Base-by-base conservation (phyloP, 2,888 invertebrate genomes). In the Drosophila diplacantha region DNA sequence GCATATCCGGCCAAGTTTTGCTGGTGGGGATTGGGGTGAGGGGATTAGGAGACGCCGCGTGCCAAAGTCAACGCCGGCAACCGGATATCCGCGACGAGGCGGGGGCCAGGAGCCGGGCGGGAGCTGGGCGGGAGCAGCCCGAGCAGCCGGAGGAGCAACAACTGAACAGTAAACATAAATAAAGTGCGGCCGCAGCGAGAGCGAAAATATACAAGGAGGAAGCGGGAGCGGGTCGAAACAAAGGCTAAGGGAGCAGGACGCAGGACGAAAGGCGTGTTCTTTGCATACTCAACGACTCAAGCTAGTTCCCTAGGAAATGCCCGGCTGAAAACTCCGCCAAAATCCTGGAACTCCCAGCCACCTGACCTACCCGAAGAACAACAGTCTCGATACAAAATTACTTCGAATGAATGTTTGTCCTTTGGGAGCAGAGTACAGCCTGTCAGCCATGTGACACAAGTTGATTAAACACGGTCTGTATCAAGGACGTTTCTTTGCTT, bases 21-120 rank as follows among this genome's bases (percentile, higher is more conserved):
- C 38, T 46, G 56, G 55, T 43, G 8, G 9, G n/a, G 31, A 22
- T 2, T 44, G 37, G 12, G 6, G 3, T 14, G 44, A 71, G 59
- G 72, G 64, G 66, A 78, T 63, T 78, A 64, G 76, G 65, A 56
- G 67, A 38, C 46, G 55, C 51, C 72, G 63, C 65, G 61, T 63
- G 75, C 55, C 63, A 77, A 67, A 72, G 75, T 72, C 79, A 72
- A 65, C 52, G 71, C 67, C 69, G 72, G 63, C 60, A 74, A 74
- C 58, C 72, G 78, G 78, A 81, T 78, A 74, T 74, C 72, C 61
- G 72, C 59, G 64, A 60, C 53, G 50, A 56, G 55, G 38, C 24
- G 44, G 54, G 22, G 44, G 55, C 29, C 20, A 11, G 50, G 49
- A 47, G 37, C n/a, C n/a, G n/a, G n/a, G n/a, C n/a, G n/a, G n/a